Evolutionary conservation across 30 jellyfish, hydroid and myxozoan genomes (phyloP).

Genomic region (Rhopilema esculentum): DNA sequence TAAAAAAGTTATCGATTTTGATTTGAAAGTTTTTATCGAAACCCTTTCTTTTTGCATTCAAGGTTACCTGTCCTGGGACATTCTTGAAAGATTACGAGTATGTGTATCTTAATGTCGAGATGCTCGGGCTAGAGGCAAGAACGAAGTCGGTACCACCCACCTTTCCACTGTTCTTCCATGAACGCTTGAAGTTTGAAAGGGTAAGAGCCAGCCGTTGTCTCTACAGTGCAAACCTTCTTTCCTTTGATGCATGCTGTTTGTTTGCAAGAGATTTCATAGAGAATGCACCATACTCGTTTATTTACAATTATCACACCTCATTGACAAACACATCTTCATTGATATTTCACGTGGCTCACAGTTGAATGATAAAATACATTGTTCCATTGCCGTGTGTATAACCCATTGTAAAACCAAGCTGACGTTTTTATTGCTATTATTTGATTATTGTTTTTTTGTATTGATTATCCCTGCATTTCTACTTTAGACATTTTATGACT

Average conservation of each 20-base stretch:
- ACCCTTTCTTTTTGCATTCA: neutral
- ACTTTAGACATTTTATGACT: slow-evolving; percentile 91
- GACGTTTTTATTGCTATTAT: neutral
- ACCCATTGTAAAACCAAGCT: neutral
- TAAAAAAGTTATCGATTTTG: neutral
- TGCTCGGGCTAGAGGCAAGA: slow-evolving; percentile 98
- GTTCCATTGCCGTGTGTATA: neutral
- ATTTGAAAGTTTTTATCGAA: neutral
- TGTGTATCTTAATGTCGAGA: slow-evolving; percentile 90
- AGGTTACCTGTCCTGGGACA: slow-evolving; percentile 99
- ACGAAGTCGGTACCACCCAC: slow-evolving; percentile 99
- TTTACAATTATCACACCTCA: neutral
- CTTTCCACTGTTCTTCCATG: slow-evolving; percentile 96
- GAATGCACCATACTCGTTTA: neutral
- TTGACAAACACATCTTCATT: neutral
- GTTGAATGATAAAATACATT: neutral
- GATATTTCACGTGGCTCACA: neutral
- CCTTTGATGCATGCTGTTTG: neutral
- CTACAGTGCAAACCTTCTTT: neutral
- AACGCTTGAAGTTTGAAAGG: slow-evolving; percentile 90
- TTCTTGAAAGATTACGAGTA: slow-evolving; percentile 94
- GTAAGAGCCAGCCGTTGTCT: slow-evolving; percentile 46
- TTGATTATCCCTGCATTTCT: neutral
- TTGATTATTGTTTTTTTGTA: neutral
- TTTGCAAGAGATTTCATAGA: neutral